These are phyloP conservation scores for Parazoanthus darwini DNA, from an alignment of 92 coral and sea anemone species.

Conservation along the genomic window DNA sequence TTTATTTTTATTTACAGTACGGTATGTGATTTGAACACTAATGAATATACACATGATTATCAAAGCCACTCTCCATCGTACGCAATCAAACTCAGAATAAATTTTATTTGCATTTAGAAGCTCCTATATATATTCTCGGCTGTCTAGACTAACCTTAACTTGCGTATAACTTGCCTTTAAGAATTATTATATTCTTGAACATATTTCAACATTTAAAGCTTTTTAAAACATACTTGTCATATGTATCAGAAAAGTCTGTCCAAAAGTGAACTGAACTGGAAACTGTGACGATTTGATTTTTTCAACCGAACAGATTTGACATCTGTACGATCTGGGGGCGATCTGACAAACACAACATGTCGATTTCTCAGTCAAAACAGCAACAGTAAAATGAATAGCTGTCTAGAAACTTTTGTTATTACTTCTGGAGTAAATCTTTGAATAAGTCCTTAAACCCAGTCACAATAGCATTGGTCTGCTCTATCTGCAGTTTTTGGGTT, in stretches of 20 bases:
- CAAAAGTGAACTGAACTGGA: not conserved
- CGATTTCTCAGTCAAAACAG: slow-evolving; percentile 39
- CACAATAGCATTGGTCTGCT: slow-evolving; percentile 28
- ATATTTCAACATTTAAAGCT: not conserved
- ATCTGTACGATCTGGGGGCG: not conserved
- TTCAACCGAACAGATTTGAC: not conserved
- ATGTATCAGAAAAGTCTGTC: not conserved
- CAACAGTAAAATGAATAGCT: slow-evolving; percentile 38
- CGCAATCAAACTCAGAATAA: not conserved
- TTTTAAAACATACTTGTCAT: slow-evolving; percentile 2
- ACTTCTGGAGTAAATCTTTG: slow-evolving; percentile 24
- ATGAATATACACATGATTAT: not conserved
- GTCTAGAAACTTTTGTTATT: not conserved
- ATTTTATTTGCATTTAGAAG: not conserved
- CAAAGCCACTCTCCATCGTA: too few relatives aligned
- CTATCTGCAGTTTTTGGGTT: slow-evolving; percentile 1
- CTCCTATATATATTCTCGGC: not conserved
- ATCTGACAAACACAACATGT: not conserved
- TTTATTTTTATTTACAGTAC: not conserved
- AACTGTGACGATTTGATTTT: not conserved
- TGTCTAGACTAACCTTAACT: not conserved
- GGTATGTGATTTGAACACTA: not conserved
- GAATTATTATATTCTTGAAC: not conserved
- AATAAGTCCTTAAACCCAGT: slow-evolving; percentile 25
- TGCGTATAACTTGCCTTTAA: not conserved